Evolutionary conservation across 2,888 invertebrate genomes (phyloP).

Genomic region (Oscheius sp.): DNA sequence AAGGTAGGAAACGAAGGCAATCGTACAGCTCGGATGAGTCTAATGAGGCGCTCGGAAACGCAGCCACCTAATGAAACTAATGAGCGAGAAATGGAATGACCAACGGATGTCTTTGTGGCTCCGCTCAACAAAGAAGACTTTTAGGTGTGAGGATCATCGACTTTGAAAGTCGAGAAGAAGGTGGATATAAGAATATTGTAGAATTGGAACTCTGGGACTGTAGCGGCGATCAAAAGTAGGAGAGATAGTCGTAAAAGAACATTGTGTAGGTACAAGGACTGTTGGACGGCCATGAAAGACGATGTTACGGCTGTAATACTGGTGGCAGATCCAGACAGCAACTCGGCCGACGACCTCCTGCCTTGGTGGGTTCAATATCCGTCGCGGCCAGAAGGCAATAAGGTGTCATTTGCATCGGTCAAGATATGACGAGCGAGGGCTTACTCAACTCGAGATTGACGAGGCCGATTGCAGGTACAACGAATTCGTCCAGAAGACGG

Average conservation of each 20-base stretch:
- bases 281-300: slow-evolving; percentile 83
- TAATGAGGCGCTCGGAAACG: slow-evolving; percentile 29
- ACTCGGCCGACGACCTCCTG: slow-evolving; percentile 61
- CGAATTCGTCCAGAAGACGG: slow-evolving; percentile 35
- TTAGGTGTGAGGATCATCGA: slow-evolving; percentile 80
- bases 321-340: slow-evolving; percentile 79
- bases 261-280: slow-evolving; percentile 71
- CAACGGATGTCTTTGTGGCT: neutral
- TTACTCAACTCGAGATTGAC: slow-evolving; percentile 20
- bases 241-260: neutral
- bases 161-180: slow-evolving; percentile 81
- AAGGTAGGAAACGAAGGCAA: slow-evolving; percentile 46
- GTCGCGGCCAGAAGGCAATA: slow-evolving; percentile 13
- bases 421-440: slow-evolving; percentile 15
- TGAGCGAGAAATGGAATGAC: slow-evolving; percentile 31
- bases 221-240: slow-evolving; percentile 49
- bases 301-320: slow-evolving; percentile 82
- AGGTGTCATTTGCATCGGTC: slow-evolving; percentile 29
- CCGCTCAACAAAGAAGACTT: slow-evolving; percentile 22
- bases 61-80: slow-evolving; percentile 37
- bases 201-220: slow-evolving; percentile 79
- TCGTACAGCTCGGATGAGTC: slow-evolving; percentile 22
- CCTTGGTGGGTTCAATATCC: slow-evolving; percentile 54
- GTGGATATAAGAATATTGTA: slow-evolving; percentile 78
- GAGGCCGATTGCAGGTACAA: slow-evolving; percentile 33